A percentile compares a stretch with the other conserved stretches of the same genome.
These are phyloP conservation scores for Oligia fasciuncula DNA, from an alignment of 2,888 invertebrate species.

Conservation along the genomic window DNA sequence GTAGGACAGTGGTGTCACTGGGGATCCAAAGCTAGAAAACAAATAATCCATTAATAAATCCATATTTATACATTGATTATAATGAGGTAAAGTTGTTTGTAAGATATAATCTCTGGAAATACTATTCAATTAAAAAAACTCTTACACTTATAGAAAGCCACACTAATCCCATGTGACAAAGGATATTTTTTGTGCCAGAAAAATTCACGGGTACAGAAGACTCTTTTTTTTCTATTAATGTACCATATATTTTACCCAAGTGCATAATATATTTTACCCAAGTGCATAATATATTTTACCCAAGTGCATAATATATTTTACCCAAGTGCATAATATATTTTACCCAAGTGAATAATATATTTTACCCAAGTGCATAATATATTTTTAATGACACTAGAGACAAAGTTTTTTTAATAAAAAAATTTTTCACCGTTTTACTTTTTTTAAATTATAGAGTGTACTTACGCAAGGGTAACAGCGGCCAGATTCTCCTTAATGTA, in stretches of 20 bases:
- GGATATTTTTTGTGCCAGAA: background rate
- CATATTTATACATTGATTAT: background rate
- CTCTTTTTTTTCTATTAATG: background rate
- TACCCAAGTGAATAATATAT: too few relatives aligned
- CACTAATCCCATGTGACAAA: too few relatives aligned
- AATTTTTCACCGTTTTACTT: background rate
- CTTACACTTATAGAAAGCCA: background rate
- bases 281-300: background rate
- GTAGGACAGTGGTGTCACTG: conserved; percentile 76
- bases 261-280: background rate
- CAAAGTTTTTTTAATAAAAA: background rate
- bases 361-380: too few relatives aligned
- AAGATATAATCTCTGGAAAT: background rate
- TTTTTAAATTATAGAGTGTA: conserved; percentile 38
- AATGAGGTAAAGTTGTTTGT: background rate
- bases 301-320: too few relatives aligned
- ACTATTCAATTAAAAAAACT: background rate
- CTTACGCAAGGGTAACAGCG: conserved; percentile 78
- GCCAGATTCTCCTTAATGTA: conserved; percentile 83
- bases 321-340: too few relatives aligned
- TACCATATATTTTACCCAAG: too few relatives aligned
- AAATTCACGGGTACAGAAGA: background rate
- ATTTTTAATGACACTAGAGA: background rate
- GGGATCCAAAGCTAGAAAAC: conserved; percentile 75
- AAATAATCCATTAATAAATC: conserved; percentile 7